A percentile compares a stretch with the other conserved stretches of the same genome.
Conservation (phyloP, 2,888 invertebrate genomes). For the Allygus modestus region DNA sequence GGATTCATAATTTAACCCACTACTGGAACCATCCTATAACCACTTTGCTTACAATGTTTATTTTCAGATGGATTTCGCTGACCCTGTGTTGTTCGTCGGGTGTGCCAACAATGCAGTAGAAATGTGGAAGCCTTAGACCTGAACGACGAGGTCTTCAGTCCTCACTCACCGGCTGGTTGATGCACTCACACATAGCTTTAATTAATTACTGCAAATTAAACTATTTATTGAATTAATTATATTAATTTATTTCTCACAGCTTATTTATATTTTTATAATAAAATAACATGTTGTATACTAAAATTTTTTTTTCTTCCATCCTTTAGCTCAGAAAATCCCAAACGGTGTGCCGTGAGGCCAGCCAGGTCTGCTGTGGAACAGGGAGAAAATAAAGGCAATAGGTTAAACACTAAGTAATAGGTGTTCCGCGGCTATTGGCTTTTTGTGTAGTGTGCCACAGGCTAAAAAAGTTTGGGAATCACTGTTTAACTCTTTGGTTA, state of each 20-base stretch:
- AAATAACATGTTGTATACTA: conserved; percentile 31
- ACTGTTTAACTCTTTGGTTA: no score
- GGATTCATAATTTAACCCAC: no score
- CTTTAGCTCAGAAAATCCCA: no score
- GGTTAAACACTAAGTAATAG: no score
- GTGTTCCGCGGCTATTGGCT: no score
- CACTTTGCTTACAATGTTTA: no score
- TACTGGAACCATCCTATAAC: no score
- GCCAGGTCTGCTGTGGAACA: no score
- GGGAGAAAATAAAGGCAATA: no score
- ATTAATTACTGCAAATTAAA: conserved; percentile 26
- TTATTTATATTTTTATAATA: conserved; percentile 54
- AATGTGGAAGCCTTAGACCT: conserved; percentile 44
- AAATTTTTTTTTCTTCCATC: neutral
- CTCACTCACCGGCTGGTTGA: neutral
- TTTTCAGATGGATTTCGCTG: conserved; percentile 48
- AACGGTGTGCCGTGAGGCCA: no score
- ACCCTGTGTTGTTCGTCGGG: conserved; percentile 30
- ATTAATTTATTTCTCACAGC: conserved; percentile 30
- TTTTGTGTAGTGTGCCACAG: no score
- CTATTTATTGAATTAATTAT: conserved; percentile 28
- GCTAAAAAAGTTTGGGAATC: no score
- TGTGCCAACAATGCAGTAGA: conserved; percentile 46
- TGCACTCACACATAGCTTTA: conserved; percentile 32
- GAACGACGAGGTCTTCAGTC: neutral